Conservation (phyloP, 2,797 vertebrate genomes). For the Ciconia nigra region DNA sequence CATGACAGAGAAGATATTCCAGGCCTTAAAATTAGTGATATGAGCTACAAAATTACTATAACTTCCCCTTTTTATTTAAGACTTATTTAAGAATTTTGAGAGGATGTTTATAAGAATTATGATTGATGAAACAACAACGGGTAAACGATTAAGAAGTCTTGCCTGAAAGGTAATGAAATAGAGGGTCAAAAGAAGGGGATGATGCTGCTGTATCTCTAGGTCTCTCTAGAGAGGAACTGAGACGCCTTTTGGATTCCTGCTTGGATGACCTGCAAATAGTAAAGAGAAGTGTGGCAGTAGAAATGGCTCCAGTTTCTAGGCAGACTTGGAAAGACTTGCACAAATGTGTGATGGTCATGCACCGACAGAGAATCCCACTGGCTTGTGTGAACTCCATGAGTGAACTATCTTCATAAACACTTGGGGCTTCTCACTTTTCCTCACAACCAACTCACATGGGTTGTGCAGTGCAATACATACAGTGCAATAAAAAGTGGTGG, state of each 20-base stretch:
- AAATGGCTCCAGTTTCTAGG: neutral
- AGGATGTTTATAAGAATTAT: neutral
- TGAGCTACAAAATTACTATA: neutral
- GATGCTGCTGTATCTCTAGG: neutral
- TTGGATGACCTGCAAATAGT: neutral
- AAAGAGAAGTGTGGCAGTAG: neutral
- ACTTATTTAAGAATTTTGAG: neutral
- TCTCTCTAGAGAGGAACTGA: neutral
- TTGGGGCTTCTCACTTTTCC: neutral
- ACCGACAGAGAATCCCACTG: neutral
- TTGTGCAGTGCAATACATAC: neutral
- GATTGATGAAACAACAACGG: neutral
- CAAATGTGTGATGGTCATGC: neutral
- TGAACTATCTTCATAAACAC: neutral
- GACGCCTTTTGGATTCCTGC: neutral
- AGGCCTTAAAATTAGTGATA: neutral
- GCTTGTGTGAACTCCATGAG: neutral
- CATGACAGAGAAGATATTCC: neutral
- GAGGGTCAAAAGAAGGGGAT: neutral
- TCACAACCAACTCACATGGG: no score
- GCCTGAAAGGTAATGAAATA: neutral
- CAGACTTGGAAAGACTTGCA: neutral
- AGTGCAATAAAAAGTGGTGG: neutral
- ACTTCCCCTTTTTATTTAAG: neutral
- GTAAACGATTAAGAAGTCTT: neutral